A percentile compares a stretch with the other conserved stretches of the same genome.
These are phyloP conservation scores for Dipodomys stephensi DNA, from an alignment of 2,113 vertebrate genomes.

Conservation along the genomic window DNA sequence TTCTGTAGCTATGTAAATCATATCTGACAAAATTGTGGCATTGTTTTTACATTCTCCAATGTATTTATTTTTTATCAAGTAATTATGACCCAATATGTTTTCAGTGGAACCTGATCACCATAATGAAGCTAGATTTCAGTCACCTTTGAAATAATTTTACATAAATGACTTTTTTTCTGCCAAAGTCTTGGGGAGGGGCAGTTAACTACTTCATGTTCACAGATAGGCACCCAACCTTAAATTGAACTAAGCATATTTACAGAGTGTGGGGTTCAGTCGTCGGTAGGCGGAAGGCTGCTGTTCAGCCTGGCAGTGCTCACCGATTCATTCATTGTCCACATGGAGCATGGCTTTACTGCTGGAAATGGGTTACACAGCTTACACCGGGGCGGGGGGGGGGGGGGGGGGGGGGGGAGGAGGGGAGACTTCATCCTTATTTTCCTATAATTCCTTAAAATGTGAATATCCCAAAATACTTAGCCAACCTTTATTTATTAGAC, in stretches of 20 bases:
- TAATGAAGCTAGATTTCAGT: not conserved
- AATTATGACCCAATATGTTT: not conserved
- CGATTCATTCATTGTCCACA: not conserved
- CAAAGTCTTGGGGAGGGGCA: conserved; percentile 39
- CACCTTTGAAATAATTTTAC: conserved; percentile 19
- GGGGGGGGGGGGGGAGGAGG: no score
- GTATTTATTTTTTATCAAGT: conserved; percentile 11
- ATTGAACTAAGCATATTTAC: not conserved
- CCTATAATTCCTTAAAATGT: not conserved
- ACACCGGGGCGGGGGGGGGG: not conserved
- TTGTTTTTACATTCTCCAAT: not conserved
- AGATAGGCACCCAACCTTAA: conserved; percentile 10
- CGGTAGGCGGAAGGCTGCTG: not conserved
- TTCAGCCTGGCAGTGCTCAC: not conserved
- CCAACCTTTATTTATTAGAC: not conserved
- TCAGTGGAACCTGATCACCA: not conserved
- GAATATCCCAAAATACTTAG: not conserved
- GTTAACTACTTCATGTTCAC: conserved; percentile 22
- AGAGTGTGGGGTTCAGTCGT: not conserved
- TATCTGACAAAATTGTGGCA: not conserved
- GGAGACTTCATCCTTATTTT: not conserved
- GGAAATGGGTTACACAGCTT: not conserved
- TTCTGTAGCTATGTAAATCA: not conserved
- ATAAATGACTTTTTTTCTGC: not conserved
- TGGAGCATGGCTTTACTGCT: conserved; percentile 23